Base-by-base conservation (phyloP, 2,888 invertebrate species). In the Tortrix viridana region DNA sequence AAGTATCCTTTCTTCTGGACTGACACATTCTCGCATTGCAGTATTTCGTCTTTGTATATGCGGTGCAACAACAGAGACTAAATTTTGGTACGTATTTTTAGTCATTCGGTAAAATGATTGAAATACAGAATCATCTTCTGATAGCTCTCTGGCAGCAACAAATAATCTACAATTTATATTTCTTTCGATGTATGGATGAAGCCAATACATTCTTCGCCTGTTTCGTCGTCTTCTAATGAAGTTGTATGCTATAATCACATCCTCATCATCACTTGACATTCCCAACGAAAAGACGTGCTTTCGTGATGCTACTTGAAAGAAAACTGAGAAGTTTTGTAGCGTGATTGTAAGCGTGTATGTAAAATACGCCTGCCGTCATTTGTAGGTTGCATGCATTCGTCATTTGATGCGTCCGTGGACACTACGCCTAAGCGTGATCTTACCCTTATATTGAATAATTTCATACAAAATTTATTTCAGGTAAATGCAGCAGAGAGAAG, bases 251-350 rank as follows among this genome's bases (percentile, higher is more conserved):
- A 54, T 55, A 65, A 65, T 56, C 46, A 61, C 59, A 47, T 62
- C 62, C 23, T 65, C 67, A 65, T 62, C 62, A 63, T 55, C 59
- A 49, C 61, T 61, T 58, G 57, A 57, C 43, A 61, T 65, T 65
- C 54, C 49, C 47, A 38, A 38, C 12, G 38, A 3, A 38, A 38
- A 12, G 3, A 38, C 38, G 38, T 38, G 38, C n/a, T 38, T 38
- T 38, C 38, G 38, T 14, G 5, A n/a, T 38, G 38, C 38, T 38
- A 38, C 12, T 38, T 38, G 38, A n/a, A 38, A 3, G 38, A 26
- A 26, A 37, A 37, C 37, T 37, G 12, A 14, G 12, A 9, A 4
- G 26, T n/a, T 38, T 38, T 38, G 14, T 1, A 38, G n/a, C 38
- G 4, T 38, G 38, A 12, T 3, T 38, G 38, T 7, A 12, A 1